Evolutionary conservation across 2,113 vertebrate genomes (phyloP).

Genomic region (Crocuta crocuta): DNA sequence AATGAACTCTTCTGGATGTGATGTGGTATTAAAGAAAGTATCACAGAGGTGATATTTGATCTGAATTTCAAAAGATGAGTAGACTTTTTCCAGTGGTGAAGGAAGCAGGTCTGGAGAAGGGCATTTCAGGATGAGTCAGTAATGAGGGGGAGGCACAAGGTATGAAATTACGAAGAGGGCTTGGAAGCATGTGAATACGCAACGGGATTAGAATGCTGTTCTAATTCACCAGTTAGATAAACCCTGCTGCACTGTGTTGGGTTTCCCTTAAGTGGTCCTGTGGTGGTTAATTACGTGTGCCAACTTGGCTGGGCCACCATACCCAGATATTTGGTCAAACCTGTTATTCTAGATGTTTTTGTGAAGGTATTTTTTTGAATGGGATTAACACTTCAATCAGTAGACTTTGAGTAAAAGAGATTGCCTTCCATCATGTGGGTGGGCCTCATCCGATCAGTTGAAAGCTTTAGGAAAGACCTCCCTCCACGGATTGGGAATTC

Average conservation of each 20-base stretch:
- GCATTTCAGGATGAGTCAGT: background rate
- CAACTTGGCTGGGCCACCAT: background rate
- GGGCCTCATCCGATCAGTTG: background rate
- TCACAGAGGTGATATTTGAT: slow-evolving; percentile 32
- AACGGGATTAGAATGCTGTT: background rate
- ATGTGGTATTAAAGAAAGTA: background rate
- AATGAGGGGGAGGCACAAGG: background rate
- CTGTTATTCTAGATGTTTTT: background rate
- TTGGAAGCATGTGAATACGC: background rate
- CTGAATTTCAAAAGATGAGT: slow-evolving; percentile 62
- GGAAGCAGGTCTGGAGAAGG: background rate
- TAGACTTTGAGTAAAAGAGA: background rate
- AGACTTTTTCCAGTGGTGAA: slow-evolving; percentile 29
- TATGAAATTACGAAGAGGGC: background rate
- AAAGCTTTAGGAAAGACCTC: background rate
- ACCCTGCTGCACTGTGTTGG: background rate
- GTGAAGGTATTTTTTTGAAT: background rate
- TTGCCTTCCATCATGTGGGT: background rate
- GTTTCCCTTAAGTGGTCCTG: background rate
- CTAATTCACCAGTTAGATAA: background rate
- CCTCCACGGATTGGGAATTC: background rate
- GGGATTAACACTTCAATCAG: background rate
- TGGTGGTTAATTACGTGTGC: background rate
- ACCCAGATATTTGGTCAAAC: background rate
- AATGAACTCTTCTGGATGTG: background rate